A percentile compares a stretch with the other conserved stretches of the same genome.
phyloP scores from a whole-genome alignment of 2,113 vertebrate species.

The Naja naja region DNA sequence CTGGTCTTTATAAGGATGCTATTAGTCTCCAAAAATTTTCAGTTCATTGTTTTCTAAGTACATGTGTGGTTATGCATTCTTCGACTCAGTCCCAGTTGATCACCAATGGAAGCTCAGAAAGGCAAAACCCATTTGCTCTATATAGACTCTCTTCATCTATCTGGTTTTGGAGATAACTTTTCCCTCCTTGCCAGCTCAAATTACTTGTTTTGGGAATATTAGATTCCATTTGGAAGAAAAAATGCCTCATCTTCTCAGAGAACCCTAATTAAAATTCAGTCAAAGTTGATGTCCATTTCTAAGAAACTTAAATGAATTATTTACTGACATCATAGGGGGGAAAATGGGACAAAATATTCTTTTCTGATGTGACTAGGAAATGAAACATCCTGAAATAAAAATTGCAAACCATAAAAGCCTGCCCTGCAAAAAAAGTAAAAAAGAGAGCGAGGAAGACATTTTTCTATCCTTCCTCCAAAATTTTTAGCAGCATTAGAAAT shows the following conservation, averaged over 20 bases:
- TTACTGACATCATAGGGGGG: not conserved
- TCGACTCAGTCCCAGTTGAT: not conserved
- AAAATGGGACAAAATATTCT: not conserved
- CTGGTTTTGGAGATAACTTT: not conserved
- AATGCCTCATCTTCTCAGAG: not conserved
- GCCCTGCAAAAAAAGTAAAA: not conserved
- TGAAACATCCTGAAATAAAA: not conserved
- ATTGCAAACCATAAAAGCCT: not conserved
- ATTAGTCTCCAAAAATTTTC: not conserved
- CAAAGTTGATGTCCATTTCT: not conserved
- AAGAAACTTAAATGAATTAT: not conserved
- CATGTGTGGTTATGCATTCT: not conserved
- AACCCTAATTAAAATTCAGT: not conserved
- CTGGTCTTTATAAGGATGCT: not conserved
- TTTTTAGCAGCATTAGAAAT: not conserved
- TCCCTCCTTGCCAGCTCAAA: not conserved
- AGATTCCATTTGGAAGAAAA: not conserved
- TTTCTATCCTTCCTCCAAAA: not conserved
- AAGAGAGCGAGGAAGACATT: not conserved
- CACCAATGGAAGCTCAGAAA: not conserved
- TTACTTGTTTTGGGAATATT: not conserved
- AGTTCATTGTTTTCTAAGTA: not conserved
- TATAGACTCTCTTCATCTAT: not conserved
- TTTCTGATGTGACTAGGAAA: not conserved
- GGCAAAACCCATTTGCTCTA: not conserved